Evolutionary conservation across 2,797 vertebrate species (phyloP), one percentile per base, ranked within the genome.

Genomic region (Macroramphosus scolopax): DNA sequence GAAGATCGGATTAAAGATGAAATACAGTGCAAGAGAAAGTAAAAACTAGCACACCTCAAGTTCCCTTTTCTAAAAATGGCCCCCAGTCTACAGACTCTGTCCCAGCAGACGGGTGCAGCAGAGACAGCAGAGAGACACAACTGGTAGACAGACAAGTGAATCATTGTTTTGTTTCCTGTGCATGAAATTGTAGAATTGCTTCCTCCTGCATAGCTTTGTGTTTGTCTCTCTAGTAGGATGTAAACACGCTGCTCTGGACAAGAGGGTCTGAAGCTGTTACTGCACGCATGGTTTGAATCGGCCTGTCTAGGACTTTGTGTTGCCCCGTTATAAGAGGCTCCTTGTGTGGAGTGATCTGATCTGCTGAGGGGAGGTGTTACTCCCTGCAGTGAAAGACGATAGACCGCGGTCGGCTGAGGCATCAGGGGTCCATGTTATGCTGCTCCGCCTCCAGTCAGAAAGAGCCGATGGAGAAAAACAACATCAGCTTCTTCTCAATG

Each of bases 291-390:
- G 76, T 61, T 58, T 41, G 68, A 76, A 46, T 59, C 22, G 5
- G 30, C 32, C 29, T 46, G 51, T 62, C 37, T 37, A 3, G 12
- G 51, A 49, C 40, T 55, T 64, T 44, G 67, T 69, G 43, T 67
- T 66, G 17, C 5, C 29, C 48, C 3, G 3, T 17, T 25, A 49
- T 55, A 30, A 63, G 47, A 47, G 51, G n/a, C 32, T 61, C 53
- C 51, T 72, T 80, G 67, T 73, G 70, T 74, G 60, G 61, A 61
- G 54, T 36, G 56, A 72, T 73, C 26, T 59, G 65, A 75, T 68
- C 67, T 50, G 51, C 46, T 30, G 52, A 54, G 31, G 41, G 39
- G 62, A 56, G 53, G 60, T 60, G 54, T 30, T 30, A 35, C 41
- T 71, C 66, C 61, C 69, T 18, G 34, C 44, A 35, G 68, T 56